These are phyloP conservation scores for Stomatorhinus walkeri DNA, from an alignment of 2,797 vertebrate genomes.

Conservation along the genomic window DNA sequence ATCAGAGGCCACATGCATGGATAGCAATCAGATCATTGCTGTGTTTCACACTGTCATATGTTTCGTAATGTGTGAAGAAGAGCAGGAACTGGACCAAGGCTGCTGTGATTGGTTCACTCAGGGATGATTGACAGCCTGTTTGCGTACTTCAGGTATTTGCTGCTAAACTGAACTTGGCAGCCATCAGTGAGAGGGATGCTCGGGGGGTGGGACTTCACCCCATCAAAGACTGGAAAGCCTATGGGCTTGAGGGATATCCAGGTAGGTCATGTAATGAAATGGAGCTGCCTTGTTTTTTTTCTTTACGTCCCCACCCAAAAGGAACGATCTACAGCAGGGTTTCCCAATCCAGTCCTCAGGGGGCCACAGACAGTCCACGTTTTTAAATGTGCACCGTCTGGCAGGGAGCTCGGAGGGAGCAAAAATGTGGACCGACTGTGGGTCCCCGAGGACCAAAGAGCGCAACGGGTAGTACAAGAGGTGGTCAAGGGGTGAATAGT, in stretches of 20 bases:
- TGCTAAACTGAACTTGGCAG: constrained; percentile 50
- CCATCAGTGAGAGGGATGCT: constrained; percentile 58
- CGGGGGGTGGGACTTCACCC: constrained; percentile 57
- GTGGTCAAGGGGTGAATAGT: background rate
- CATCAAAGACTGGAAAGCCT: constrained; percentile 62
- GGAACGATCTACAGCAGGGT: background rate
- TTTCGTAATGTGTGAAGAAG: constrained; percentile 39
- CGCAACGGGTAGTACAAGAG: background rate
- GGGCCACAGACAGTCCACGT: background rate
- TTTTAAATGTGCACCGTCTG: background rate
- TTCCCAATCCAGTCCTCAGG: background rate
- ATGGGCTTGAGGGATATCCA: constrained; percentile 61
- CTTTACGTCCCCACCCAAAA: background rate
- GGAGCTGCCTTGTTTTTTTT: background rate
- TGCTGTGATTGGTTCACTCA: constrained; percentile 6
- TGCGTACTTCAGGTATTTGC: constrained; percentile 50
- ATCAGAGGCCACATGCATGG: constrained; percentile 33
- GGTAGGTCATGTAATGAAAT: constrained; percentile 41
- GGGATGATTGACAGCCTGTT: background rate
- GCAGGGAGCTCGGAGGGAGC: background rate
- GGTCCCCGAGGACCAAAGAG: background rate
- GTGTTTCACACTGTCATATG: constrained; percentile 37
- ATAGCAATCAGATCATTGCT: constrained; percentile 10
- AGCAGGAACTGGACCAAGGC: background rate
- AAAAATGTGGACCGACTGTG: background rate